Conservation (phyloP, 1,140 invertebrate species). For the Formica exsecta region DNA sequence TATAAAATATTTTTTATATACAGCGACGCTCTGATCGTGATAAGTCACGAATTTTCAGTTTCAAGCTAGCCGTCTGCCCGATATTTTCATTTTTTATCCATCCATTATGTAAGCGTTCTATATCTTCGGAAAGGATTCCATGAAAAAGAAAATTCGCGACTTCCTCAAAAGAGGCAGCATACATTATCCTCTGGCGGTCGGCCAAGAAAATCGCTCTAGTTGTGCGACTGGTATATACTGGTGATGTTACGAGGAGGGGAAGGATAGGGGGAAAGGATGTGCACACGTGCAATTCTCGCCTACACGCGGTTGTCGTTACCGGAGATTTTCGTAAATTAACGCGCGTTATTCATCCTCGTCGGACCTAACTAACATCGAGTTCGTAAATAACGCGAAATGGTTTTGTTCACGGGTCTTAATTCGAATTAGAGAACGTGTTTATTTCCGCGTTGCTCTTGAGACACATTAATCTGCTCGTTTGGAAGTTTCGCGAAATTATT, state of each 20-base stretch:
- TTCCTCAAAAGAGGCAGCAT: slow-evolving; percentile 78
- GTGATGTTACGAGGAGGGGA: slow-evolving; percentile 46
- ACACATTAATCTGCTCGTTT: not conserved
- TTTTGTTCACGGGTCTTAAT: slow-evolving; percentile 34
- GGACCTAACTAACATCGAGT: not conserved
- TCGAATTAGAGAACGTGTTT: slow-evolving; percentile 37
- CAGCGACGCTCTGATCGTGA: not conserved
- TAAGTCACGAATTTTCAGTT: not conserved
- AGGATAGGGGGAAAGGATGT: no score
- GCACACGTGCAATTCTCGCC: slow-evolving; percentile 16
- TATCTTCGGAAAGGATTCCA: slow-evolving; percentile 13
- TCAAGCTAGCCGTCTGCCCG: not conserved
- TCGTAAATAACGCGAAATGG: slow-evolving; percentile 39
- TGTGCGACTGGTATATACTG: slow-evolving; percentile 37
- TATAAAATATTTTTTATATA: no score
- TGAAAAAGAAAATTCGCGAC: slow-evolving; percentile 37
- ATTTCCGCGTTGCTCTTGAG: slow-evolving; percentile 33
- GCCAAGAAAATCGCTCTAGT: slow-evolving; percentile 76
- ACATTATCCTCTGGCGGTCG: slow-evolving; percentile 76
- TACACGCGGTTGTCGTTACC: not conserved
- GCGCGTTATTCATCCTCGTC: slow-evolving; percentile 14
- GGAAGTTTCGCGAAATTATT: slow-evolving; percentile 10
- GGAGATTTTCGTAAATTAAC: slow-evolving; percentile 35
- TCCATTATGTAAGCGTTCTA: slow-evolving; percentile 14
- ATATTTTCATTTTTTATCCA: slow-evolving; percentile 24